phyloP scores from a whole-genome alignment of 2,797 vertebrate species.

The Hydrocynus forskahlii region DNA sequence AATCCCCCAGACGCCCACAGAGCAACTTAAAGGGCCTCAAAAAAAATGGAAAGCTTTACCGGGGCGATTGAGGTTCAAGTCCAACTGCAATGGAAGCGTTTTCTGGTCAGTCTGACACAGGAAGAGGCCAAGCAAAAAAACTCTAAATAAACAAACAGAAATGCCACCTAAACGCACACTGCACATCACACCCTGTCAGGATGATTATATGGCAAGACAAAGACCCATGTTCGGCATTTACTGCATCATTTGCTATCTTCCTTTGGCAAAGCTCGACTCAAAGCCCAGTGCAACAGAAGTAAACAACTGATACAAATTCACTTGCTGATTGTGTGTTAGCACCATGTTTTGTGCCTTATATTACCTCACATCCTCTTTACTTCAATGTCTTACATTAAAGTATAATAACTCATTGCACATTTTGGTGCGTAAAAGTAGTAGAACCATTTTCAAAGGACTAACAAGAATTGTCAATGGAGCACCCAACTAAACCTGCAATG shows the following conservation, averaged over 20 bases:
- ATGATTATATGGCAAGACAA: not conserved
- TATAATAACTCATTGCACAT: not conserved
- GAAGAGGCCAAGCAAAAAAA: not conserved
- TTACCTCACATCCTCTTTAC: too few relatives aligned
- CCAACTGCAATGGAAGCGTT: not conserved
- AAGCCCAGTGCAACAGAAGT: slow-evolving; percentile 62
- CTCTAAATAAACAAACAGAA: not conserved
- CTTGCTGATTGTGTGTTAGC: slow-evolving; percentile 50
- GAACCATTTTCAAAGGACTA: not conserved
- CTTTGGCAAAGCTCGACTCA: slow-evolving; percentile 54
- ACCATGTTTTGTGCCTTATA: not conserved
- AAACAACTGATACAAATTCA: slow-evolving; percentile 66
- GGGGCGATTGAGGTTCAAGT: not conserved
- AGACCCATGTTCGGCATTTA: slow-evolving; percentile 43
- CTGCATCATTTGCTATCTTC: slow-evolving; percentile 65
- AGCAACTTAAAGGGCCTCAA: not conserved
- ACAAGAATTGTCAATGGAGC: too few relatives aligned
- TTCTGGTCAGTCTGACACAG: not conserved
- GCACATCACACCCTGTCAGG: not conserved
- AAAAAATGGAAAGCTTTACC: not conserved
- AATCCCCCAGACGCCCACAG: slow-evolving; percentile 16
- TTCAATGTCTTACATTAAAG: not conserved
- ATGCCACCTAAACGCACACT: slow-evolving; percentile 14
- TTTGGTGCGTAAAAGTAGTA: not conserved
- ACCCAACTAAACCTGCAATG: not conserved